Base-by-base conservation (phyloP, 1,140 invertebrate species). In the Stegodyphus mimosarum region DNA sequence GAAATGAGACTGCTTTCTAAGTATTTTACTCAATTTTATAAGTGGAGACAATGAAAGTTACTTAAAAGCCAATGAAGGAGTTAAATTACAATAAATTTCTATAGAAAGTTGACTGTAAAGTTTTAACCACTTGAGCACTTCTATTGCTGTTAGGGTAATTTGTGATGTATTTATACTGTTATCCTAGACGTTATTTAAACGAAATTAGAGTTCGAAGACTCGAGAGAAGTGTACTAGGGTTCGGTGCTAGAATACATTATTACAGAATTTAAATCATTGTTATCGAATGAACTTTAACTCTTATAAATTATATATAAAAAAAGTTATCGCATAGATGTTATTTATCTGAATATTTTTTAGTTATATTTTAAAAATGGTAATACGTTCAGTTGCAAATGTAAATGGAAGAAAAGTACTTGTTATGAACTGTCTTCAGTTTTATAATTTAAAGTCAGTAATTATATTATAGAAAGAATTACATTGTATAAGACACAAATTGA, bases 11-110 rank as follows among this genome's bases (percentile, higher is more conserved):
- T 10, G 55, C 55, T 60, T 60, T 83, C 50, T 64, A 83, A 66
- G 80, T 83, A 83, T 83, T 83, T 83, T 83, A 83, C 71, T 83
- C 70, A 83, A 83, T 83, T 83, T 83, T 83, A 74, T 83, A 83
- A 48, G 55, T 60, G 55, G 15, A 10, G 15, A 9, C 15, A 60
- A 10, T 60, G 55, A 60, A 60, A 10, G 55, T 60, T 10, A 60
- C 33, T 60, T 15, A 9, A 60, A 60, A 60, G 55, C 55, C 55
- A 60, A 2, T 10, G 55, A 74, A 13, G 49, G 55, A 83, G 78
- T 81, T 81, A 83, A 48, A 74, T 52, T 66, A 74, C 71, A 83
- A 66, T 83, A 74, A 83, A 83, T 83, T 83, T 83, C 80, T 83
- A 83, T 83, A 83, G 80, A 83, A 83, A 83, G 80, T 83, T 83